Percentiles rank a stretch among this genome's conserved stretches.
phyloP scores from a whole-genome alignment of 2,113 vertebrate genomes.

The Serinus canaria region DNA sequence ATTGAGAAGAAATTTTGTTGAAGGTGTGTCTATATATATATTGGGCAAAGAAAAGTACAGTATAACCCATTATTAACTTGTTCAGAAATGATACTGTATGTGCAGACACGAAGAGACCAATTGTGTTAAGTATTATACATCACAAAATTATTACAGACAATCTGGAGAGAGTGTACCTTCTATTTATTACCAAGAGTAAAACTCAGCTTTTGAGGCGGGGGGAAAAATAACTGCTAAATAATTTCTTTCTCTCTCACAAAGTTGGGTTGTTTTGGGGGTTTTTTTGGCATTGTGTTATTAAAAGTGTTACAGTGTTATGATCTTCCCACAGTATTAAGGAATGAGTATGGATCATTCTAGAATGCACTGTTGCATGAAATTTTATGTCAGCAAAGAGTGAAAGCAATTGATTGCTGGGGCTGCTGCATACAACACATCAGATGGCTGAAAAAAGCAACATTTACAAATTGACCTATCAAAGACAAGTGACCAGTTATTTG shows the following conservation, averaged over 20 bases:
- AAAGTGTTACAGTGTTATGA: constrained; percentile 56
- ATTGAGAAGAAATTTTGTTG: constrained; percentile 25
- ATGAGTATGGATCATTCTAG: background rate
- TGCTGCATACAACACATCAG: background rate
- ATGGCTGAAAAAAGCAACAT: background rate
- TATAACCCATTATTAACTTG: constrained; percentile 55
- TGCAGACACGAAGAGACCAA: constrained; percentile 30
- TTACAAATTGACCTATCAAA: background rate
- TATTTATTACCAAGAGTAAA: constrained; percentile 38
- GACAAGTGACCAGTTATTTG: background rate
- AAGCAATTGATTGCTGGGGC: background rate
- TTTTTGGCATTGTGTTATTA: constrained; percentile 38
- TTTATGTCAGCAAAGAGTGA: constrained; percentile 10
- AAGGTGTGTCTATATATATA: constrained; percentile 57
- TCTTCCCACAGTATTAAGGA: constrained; percentile 59
- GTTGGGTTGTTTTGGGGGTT: background rate
- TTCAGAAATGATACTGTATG: constrained; percentile 32
- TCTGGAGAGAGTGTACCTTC: constrained; percentile 41
- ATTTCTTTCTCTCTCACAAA: background rate
- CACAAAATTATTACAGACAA: constrained; percentile 38
- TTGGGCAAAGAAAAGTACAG: constrained; percentile 36
- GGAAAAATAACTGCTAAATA: background rate
- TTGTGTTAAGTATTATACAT: background rate
- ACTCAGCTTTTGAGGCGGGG: background rate
- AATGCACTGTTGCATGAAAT: constrained; percentile 16